Percentiles rank a stretch among this genome's conserved stretches.
phyloP scores from a whole-genome alignment of 35 echinoderm and acorn worm genomes.

The Heliocidaris tuberculata region DNA sequence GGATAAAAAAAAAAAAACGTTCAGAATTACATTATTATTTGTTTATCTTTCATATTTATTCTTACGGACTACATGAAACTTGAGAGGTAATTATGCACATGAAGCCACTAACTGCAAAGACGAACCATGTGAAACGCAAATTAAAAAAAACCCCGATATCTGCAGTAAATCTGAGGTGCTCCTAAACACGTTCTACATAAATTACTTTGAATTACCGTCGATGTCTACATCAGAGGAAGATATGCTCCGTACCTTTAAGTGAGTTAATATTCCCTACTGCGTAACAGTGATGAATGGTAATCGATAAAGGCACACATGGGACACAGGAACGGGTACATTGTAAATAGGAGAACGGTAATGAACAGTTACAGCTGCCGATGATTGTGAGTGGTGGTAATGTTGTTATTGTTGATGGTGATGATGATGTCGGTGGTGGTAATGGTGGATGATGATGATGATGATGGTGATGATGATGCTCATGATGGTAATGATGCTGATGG shows the following conservation, averaged over 20 bases:
- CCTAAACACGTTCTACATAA: background rate
- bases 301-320: background rate
- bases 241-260: background rate
- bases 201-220: background rate
- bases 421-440: too few relatives aligned
- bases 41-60: too few relatives aligned
- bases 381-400: too few relatives aligned
- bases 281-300: background rate
- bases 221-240: background rate
- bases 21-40: too few relatives aligned
- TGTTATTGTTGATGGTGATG: too few relatives aligned
- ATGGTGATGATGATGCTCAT: background rate
- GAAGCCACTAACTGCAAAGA: too few relatives aligned
- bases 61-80: too few relatives aligned
- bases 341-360: background rate
- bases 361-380: background rate
- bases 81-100: too few relatives aligned
- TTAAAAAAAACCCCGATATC: too few relatives aligned
- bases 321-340: too few relatives aligned
- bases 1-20: too few relatives aligned
- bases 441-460: background rate
- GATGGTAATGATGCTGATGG: background rate
- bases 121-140: too few relatives aligned
- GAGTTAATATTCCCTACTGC: background rate
- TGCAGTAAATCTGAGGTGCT: background rate